Conservation (phyloP, 2,797 vertebrate species). For the Myiotriccus ornatus region DNA sequence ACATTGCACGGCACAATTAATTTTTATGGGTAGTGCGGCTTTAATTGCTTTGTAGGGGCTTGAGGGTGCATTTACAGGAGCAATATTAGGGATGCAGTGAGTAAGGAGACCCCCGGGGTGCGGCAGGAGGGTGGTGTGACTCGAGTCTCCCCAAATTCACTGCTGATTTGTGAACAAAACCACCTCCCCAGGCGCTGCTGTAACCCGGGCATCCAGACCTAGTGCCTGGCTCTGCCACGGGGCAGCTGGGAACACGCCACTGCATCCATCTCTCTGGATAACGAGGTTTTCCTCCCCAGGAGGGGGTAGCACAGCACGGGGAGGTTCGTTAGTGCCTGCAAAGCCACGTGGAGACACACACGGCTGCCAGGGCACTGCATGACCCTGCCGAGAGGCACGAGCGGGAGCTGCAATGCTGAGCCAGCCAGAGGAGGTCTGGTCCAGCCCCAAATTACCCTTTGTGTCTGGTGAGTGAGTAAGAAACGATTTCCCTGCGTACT, state of each 20-base stretch:
- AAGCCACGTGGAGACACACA: neutral
- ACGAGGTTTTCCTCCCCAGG: neutral
- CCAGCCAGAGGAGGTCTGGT: neutral
- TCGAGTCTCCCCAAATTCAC: neutral
- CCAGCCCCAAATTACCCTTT: neutral
- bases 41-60: neutral
- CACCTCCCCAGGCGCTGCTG: neutral
- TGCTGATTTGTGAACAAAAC: neutral
- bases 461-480: neutral
- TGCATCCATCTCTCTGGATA: neutral
- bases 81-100: neutral
- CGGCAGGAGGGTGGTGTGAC: neutral
- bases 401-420: neutral
- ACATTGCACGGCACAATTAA: neutral
- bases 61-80: neutral
- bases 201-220: neutral
- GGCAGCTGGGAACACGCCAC: neutral
- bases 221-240: neutral
- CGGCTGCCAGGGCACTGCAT: neutral
- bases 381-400: neutral
- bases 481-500: rapidly evolving
- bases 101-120: neutral
- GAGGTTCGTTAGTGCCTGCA: neutral
- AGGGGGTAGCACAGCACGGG: neutral
- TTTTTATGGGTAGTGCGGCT: neutral